phyloP scores from a whole-genome alignment of 2,797 vertebrate species.

The Anguilla obscura region DNA sequence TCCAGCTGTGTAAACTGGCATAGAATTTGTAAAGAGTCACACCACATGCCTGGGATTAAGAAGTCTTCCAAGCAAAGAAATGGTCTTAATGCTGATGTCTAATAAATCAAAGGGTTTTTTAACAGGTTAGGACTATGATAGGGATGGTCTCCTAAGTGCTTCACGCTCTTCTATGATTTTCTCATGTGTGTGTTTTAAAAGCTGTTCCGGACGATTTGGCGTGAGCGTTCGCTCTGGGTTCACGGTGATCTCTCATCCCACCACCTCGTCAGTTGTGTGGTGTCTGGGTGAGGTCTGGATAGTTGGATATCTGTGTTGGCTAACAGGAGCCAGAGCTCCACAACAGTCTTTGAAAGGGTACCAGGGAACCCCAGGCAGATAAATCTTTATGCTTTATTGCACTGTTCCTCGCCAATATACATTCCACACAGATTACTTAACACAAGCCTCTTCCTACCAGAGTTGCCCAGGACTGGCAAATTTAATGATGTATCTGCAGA shows the following conservation, averaged over 20 bases:
- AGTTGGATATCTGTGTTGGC: neutral
- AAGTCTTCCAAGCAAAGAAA: neutral
- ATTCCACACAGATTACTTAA: neutral
- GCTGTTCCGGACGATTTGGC: neutral
- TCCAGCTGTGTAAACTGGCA: neutral
- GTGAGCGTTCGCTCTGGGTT: neutral
- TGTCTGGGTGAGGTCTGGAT: slow-evolving; percentile 27
- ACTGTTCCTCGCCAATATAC: neutral
- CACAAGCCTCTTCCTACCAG: neutral
- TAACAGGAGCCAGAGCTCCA: slow-evolving; percentile 15
- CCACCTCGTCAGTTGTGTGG: slow-evolving; percentile 18
- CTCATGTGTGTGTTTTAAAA: neutral
- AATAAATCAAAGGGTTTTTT: neutral
- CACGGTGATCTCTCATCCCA: slow-evolving; percentile 3
- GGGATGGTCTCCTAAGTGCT: neutral
- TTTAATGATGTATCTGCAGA: neutral
- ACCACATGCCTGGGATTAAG: neutral
- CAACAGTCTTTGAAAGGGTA: slow-evolving; percentile 8
- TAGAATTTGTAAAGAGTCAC: neutral
- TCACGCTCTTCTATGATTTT: slow-evolving; percentile 10
- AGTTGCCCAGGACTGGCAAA: neutral
- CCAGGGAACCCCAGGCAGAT: slow-evolving; percentile 10
- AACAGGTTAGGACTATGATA: neutral
- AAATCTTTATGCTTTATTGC: neutral
- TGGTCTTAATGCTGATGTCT: neutral